phyloP scores from a whole-genome alignment of 2,888 invertebrate genomes.

The Osmoderma eremita region DNA sequence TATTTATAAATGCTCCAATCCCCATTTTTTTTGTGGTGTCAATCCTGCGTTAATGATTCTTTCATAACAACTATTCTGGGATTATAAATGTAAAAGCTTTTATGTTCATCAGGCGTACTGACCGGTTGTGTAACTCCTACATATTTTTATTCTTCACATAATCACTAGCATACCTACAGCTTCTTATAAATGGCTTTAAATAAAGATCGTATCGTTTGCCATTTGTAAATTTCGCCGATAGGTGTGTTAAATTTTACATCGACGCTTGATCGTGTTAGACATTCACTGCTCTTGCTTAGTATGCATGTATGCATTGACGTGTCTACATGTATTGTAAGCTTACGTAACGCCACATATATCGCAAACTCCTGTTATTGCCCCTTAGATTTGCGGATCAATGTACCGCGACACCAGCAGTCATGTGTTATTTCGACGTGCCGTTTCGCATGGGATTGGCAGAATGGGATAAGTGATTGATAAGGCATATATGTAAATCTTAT shows the following conservation, averaged over 20 bases:
- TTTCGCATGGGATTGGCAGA: neutral
- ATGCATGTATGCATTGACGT: no score
- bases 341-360: conserved; percentile 10
- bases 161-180: no score
- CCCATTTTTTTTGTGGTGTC: no score
- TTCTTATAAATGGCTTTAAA: no score
- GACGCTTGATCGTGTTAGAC: neutral
- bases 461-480: conserved; percentile 14
- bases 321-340: no score
- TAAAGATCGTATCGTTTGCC: neutral
- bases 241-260: conserved; percentile 4
- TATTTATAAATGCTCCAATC: no score
- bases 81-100: no score
- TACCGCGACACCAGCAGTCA: neutral
- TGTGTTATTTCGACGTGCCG: conserved; percentile 3
- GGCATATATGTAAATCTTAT: conserved; percentile 18
- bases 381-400: conserved; percentile 13
- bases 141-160: no score
- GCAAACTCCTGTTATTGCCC: conserved; percentile 6
- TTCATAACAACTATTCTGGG: no score
- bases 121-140: no score
- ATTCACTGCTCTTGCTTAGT: neutral
- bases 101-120: no score
- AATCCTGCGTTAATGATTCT: no score
- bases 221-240: conserved; percentile 13